Evolutionary conservation across 2,113 vertebrate genomes (phyloP).

Genomic region (Psilopogon haemacephalus): DNA sequence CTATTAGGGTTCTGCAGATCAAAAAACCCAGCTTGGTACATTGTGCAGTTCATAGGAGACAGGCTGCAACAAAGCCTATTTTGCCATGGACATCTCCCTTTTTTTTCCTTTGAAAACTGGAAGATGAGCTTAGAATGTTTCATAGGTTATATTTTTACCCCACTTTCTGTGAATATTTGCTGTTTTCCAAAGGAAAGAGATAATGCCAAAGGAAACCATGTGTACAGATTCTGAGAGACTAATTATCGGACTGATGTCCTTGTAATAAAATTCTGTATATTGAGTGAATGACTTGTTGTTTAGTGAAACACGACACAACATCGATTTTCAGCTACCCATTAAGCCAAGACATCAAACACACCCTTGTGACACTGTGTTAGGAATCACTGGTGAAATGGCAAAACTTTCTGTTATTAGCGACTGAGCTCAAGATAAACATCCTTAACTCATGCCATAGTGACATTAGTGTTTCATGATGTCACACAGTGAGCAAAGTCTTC

Average conservation of each 20-base stretch:
- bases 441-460: conserved; percentile 20
- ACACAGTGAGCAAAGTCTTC: background rate
- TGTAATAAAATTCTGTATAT: conserved; percentile 45
- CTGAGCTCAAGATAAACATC: background rate
- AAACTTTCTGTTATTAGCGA: background rate
- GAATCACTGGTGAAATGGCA: background rate
- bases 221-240: background rate
- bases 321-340: conserved; percentile 19
- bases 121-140: background rate
- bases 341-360: conserved; percentile 33
- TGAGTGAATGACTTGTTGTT: conserved; percentile 1
- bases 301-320: conserved; percentile 22
- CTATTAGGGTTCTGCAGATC: background rate
- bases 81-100: background rate
- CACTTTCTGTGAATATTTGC: background rate
- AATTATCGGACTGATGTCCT: conserved; percentile 5
- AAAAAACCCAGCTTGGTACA: background rate
- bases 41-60: background rate
- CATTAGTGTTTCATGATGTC: conserved; percentile 9
- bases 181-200: background rate
- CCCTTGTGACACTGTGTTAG: background rate
- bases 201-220: background rate
- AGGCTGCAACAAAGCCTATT: background rate
- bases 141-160: background rate
- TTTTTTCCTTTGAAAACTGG: background rate